Conservation (phyloP, 2,113 vertebrate species). For the Indri indri region DNA sequence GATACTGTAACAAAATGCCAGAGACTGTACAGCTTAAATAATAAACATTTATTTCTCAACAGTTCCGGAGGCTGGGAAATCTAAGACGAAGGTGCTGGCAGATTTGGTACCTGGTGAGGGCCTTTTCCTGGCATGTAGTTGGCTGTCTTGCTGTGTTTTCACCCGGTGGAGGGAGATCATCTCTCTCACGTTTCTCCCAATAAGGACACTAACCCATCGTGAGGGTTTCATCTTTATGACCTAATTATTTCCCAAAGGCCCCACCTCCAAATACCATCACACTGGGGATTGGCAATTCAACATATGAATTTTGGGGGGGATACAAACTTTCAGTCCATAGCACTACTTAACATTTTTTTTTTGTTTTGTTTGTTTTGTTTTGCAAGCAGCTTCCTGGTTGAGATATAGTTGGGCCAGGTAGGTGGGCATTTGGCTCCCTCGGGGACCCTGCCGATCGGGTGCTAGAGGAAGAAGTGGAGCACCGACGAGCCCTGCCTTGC, state of each 20-base stretch:
- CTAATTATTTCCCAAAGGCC: neutral
- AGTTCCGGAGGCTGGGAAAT: neutral
- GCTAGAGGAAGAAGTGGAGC: neutral
- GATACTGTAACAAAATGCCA: neutral
- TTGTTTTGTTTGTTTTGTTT: neutral
- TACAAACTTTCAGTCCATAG: neutral
- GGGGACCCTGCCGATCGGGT: rapidly evolving
- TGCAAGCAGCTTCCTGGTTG: neutral
- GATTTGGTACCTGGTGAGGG: neutral
- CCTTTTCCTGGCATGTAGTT: neutral
- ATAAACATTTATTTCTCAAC: neutral
- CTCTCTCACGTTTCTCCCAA: neutral
- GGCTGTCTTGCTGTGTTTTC: neutral
- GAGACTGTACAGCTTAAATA: neutral
- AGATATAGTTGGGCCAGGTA: rapidly evolving
- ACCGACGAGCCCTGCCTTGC: rapidly evolving
- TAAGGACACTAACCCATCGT: neutral
- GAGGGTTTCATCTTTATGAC: neutral
- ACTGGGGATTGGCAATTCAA: neutral
- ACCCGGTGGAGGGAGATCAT: neutral
- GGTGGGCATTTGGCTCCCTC: neutral
- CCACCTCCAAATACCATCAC: neutral
- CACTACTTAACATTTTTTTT: neutral
- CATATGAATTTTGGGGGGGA: neutral
- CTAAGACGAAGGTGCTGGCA: neutral